A percentile compares a stretch with the other conserved stretches of the same genome.
These are phyloP conservation scores for Patella ulyssiponensis DNA, from an alignment of 2,888 invertebrate genomes.

Conservation along the genomic window DNA sequence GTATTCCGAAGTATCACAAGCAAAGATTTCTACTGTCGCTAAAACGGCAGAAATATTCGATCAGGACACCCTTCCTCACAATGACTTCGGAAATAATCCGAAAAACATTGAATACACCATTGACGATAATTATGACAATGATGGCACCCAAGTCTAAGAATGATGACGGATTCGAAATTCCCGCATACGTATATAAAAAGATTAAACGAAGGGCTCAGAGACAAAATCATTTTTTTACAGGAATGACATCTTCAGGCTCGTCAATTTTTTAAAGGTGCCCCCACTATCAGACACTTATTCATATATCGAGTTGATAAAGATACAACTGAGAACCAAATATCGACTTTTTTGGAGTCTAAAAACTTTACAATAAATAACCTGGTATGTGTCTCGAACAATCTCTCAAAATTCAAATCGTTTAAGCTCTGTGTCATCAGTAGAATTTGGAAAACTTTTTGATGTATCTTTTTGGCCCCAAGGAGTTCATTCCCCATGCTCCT, in stretches of 20 bases:
- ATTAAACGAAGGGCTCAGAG: background rate
- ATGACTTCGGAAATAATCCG: background rate
- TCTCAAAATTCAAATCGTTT: background rate
- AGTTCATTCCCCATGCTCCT: background rate
- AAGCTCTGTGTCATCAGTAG: background rate
- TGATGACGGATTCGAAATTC: background rate
- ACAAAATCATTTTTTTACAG: background rate
- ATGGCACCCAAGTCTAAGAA: background rate
- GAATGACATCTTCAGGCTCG: background rate
- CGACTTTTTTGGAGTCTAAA: background rate
- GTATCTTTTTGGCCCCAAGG: background rate
- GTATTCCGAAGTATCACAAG: background rate
- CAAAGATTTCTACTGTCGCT: background rate
- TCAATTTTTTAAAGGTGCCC: background rate
- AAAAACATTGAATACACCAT: background rate
- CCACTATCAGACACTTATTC: background rate
- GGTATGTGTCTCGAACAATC: background rate
- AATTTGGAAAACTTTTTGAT: background rate
- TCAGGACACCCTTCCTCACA: background rate
- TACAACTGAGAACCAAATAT: constrained; percentile 1
- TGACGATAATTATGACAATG: background rate
- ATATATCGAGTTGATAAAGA: background rate
- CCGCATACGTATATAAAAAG: background rate
- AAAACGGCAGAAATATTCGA: background rate
- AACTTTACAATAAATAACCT: background rate